Base-by-base conservation (phyloP, 2,797 vertebrate genomes). In the Coilia nasus region DNA sequence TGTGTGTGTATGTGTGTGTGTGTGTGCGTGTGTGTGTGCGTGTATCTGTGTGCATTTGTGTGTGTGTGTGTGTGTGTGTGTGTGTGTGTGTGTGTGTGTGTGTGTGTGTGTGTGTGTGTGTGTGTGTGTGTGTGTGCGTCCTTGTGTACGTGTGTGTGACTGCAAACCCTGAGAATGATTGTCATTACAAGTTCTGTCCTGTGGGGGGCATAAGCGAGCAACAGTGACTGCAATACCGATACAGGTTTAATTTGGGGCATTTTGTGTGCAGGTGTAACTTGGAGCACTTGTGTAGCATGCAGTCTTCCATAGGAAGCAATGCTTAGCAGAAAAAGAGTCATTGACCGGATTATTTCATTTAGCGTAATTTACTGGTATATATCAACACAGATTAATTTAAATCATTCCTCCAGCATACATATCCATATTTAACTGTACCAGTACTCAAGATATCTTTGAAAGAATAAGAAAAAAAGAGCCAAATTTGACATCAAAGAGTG, bases 1-100 rank as follows among this genome's bases (percentile, higher is more conserved):
- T 54, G 50, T 54, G 50, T 54, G 23, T 25, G 11, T 23, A 21
- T 31, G 56, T 57, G 44, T 44, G 25, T 59, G 50, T 75, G 44
- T 50, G 83, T 83, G 67, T 71, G 23, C 19, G 35, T 83, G 46
- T 21, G 57, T 82, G 28, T 57, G 2, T 54, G 31, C 57, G 81
- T 59, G 21, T 21, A 25, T 28, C 9, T 50, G 50, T 10, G 50
- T 2, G 50, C 50, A 1, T 54, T 9, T 7, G 50, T 54, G 7
- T 54, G 50, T 54, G 50, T 54, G 50, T 54, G 46, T 47, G 46
- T 47, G 46, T 47, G 46, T 47, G 46, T 47, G 46, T 4, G 46
- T 4, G 46, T 4, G 46, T 4, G 46, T 4, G 46, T 4, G 46
- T 4, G 46, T 4, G 46, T 3, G 46, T 4, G 46, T 4, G 46